These are phyloP conservation scores for Sinocyclocheilus anshuiensis DNA, from an alignment of 2,113 vertebrate species.

Conservation along the genomic window DNA sequence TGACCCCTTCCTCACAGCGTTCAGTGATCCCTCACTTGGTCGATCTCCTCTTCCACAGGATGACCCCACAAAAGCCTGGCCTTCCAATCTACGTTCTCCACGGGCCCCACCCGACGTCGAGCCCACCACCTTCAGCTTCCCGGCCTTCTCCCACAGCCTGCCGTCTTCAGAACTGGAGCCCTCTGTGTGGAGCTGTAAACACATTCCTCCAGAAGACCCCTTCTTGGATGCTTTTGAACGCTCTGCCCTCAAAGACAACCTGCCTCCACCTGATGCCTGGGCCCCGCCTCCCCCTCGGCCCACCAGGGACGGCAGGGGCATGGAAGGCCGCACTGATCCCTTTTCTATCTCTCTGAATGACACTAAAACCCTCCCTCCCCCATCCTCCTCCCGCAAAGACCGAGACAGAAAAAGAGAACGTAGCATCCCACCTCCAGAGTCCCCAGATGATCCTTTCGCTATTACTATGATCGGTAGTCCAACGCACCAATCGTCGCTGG, in stretches of 20 bases:
- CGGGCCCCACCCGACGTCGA: constrained; percentile 55
- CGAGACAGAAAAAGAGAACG: constrained; percentile 69
- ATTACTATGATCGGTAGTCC: constrained; percentile 82
- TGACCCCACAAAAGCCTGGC: constrained; percentile 57
- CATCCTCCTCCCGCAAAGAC: constrained; percentile 65
- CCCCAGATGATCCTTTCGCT: constrained; percentile 75
- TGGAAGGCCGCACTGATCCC: constrained; percentile 62
- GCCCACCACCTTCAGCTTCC: constrained; percentile 60
- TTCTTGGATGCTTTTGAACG: constrained; percentile 73
- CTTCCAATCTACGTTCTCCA: constrained; percentile 47
- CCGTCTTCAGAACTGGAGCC: constrained; percentile 65
- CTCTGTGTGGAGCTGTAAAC: constrained; percentile 75
- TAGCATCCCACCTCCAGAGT: constrained; percentile 67
- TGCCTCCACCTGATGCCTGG: constrained; percentile 57
- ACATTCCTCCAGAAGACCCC: constrained; percentile 72
- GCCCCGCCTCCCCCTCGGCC: constrained; percentile 57
- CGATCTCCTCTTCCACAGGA: constrained; percentile 57
- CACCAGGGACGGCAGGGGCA: constrained; percentile 59
- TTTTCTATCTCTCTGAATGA: constrained; percentile 61
- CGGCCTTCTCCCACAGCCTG: constrained; percentile 69
- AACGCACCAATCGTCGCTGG: constrained; percentile 73
- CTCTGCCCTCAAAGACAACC: constrained; percentile 47
- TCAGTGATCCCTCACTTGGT: constrained; percentile 69
- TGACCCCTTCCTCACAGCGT: constrained; percentile 71
- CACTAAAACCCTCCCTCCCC: constrained; percentile 65